Evolutionary conservation across 2,888 invertebrate genomes (phyloP), one percentile per base, ranked within the genome.

Genomic region (Drosophila monieri): DNA sequence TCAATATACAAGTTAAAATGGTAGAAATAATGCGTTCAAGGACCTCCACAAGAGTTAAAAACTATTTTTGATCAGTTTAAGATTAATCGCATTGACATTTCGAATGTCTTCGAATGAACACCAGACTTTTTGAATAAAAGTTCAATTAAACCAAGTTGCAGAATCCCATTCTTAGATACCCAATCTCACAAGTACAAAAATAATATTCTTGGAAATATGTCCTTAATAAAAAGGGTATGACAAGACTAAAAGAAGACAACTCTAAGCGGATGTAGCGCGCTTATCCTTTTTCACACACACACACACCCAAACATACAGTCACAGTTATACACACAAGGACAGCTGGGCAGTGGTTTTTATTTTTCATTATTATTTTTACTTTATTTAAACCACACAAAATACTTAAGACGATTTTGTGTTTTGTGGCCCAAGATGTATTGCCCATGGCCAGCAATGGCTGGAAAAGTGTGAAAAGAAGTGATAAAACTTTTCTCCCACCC

Each of bases 391-490:
- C 80, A 88, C 84, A 88, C 80, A 80, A 88, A 85, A 88, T 85
- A 85, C 85, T 85, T 85, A 85, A 85, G 85, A 88, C 86, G 85
- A 88, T 85, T 85, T 85, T 84, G 78, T 86, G 80, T 83, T 86
- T 84, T 84, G 86, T 85, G 80, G 84, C 80, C 76, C 85, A 83
- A 83, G 87, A 83, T 76, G 81, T 86, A 83, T 83, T 76, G 86
- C 81, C 81, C 80, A 74, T 80, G 81, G 86, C 85, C 56, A 65
- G 72, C 76, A 72, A 41, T 52, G 52, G 18, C 48, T 21, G 27
- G 49, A 70, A 76, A 77, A 84, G 84, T 86, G 81, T 85, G 74
- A 77, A 84, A 86, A 77, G 78, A 80, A 85, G 46, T 49, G 59
- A 43, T 58, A 48, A 83, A 80, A 83, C 66, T 80, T 83, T 62